A percentile compares a stretch with the other conserved stretches of the same genome.
phyloP scores from a whole-genome alignment of 2,888 invertebrate genomes.

The Drosophila neoperkinsi region DNA sequence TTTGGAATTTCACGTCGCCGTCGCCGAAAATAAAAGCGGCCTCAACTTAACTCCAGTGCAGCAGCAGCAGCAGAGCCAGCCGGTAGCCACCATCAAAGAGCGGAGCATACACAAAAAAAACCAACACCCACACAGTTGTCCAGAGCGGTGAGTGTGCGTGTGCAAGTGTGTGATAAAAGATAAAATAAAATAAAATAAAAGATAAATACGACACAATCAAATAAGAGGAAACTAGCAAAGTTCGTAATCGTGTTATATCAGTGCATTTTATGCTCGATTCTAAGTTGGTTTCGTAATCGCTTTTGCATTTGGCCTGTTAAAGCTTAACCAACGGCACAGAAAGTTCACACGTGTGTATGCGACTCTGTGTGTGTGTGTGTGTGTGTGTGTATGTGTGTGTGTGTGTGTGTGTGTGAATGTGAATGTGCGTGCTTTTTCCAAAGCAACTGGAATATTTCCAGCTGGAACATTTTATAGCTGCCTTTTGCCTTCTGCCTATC shows the following conservation, averaged over 20 bases:
- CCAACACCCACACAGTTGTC: slow-evolving; percentile 58
- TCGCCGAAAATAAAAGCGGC: slow-evolving; percentile 77
- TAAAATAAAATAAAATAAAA: slow-evolving; percentile 4
- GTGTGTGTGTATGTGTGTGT: slow-evolving; percentile 1
- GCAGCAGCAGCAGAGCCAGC: slow-evolving; percentile 81
- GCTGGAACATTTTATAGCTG: slow-evolving; percentile 33
- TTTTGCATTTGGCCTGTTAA: slow-evolving; percentile 12
- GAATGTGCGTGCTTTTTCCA: slow-evolving; percentile 12
- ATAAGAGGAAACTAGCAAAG: slow-evolving; percentile 18
- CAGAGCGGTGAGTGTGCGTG: slow-evolving; percentile 73
- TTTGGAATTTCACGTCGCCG: slow-evolving; percentile 73
- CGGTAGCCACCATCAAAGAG: slow-evolving; percentile 64
- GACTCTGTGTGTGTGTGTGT: slow-evolving; percentile 23
- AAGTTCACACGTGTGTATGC: slow-evolving; percentile 26
- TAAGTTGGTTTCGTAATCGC: slow-evolving; percentile 59
- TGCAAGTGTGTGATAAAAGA: slow-evolving; percentile 39
- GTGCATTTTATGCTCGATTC: slow-evolving; percentile 34
- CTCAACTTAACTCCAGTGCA: slow-evolving; percentile 83
- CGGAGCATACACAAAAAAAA: slow-evolving; percentile 40
- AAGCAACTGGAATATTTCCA: slow-evolving; percentile 4
- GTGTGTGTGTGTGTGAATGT: slow-evolving; percentile 21
- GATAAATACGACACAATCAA: slow-evolving; percentile 28
- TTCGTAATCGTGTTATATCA: slow-evolving; percentile 41
- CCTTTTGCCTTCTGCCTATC: slow-evolving; percentile 20
- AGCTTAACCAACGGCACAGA: slow-evolving; percentile 35